Percentiles rank a stretch among this genome's conserved stretches.
Conservation (phyloP, 2,888 invertebrate species). For the Orchesellides sinensis region DNA sequence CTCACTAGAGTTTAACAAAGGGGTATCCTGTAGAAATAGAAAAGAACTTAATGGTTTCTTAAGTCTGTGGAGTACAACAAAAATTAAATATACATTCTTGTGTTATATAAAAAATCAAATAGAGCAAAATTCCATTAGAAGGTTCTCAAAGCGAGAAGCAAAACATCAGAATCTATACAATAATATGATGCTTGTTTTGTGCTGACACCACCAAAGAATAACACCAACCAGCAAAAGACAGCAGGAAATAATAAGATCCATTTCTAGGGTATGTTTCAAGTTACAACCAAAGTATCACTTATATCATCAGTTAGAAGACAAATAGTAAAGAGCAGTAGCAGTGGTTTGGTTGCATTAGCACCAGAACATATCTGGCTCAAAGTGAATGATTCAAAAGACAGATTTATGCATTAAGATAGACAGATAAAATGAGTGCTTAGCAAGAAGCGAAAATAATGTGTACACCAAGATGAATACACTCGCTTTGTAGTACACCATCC, state of each 20-base stretch:
- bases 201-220: constrained; percentile 7
- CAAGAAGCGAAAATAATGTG: constrained; percentile 8
- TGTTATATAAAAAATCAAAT: not conserved
- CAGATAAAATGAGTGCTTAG: constrained; percentile 50
- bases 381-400: constrained; percentile 50
- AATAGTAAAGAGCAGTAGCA: not conserved
- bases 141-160: constrained; percentile 11
- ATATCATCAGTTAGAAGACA: no score
- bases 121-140: constrained; percentile 24
- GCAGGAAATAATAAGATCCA: constrained; percentile 9
- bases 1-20: not conserved
- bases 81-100: not conserved
- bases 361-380: constrained; percentile 14
- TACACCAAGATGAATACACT: not conserved
- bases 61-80: not conserved
- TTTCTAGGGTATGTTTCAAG: no score
- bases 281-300: no score
- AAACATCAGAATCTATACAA: no score
- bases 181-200: not conserved
- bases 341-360: constrained; percentile 31
- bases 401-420: constrained; percentile 52
- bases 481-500: no score
- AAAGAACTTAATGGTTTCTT: not conserved
- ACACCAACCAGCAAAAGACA: no score
- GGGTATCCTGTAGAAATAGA: not conserved